Evolutionary conservation across 2,888 invertebrate genomes (phyloP).

Genomic region (Epistrophe grossulariae): DNA sequence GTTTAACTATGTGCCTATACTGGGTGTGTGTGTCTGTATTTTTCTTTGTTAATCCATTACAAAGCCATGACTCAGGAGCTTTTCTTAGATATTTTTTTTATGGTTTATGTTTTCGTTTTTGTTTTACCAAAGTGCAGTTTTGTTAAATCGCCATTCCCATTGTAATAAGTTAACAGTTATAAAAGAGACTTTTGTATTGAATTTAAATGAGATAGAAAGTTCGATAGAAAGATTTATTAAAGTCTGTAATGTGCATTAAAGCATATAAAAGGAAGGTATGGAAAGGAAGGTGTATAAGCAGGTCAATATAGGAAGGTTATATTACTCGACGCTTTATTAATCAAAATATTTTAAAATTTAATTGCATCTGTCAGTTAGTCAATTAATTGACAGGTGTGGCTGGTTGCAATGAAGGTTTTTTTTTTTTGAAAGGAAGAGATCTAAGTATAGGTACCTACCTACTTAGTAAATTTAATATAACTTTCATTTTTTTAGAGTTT

Average conservation of each 20-base stretch:
- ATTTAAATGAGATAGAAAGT: conserved; percentile 69
- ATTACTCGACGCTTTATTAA: conserved; percentile 2
- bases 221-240: conserved; percentile 26
- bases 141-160: conserved; percentile 11
- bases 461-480: too few species aligned
- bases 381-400: conserved; percentile 38
- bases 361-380: conserved; percentile 31
- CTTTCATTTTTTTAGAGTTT: too few species aligned
- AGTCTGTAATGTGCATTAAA: conserved; percentile 14
- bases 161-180: conserved; percentile 26
- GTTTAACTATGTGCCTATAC: neutral
- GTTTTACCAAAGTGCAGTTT: conserved; percentile 13
- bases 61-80: conserved; percentile 35
- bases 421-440: neutral
- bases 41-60: conserved; percentile 37
- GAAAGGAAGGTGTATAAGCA: neutral
- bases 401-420: conserved; percentile 1
- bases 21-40: conserved; percentile 9
- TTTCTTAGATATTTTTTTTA: conserved; percentile 10
- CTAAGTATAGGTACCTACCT: too few species aligned
- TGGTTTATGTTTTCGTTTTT: conserved; percentile 7
- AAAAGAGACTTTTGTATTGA: conserved; percentile 28
- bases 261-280: neutral
- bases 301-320: neutral
- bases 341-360: conserved; percentile 19